A percentile compares a stretch with the other conserved stretches of the same genome.
phyloP scores from a whole-genome alignment of 2,888 invertebrate species.

The Allygus modestus region DNA sequence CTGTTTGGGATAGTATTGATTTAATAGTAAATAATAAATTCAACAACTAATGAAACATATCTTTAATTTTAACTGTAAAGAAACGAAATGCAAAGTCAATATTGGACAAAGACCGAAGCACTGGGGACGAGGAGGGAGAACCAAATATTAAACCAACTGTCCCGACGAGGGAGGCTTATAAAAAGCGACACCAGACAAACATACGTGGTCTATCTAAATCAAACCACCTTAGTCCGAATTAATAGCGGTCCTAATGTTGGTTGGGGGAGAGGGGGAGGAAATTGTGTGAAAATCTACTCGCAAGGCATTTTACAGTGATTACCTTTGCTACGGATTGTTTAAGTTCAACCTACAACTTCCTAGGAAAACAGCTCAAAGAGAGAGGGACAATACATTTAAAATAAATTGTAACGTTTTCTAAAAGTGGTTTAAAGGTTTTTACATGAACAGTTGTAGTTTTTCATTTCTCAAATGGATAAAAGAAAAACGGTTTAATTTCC shows the following conservation, averaged over 20 bases:
- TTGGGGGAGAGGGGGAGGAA: background rate
- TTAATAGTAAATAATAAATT: too few relatives aligned
- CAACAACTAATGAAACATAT: too few relatives aligned
- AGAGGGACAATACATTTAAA: too few relatives aligned
- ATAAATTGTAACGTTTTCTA: too few relatives aligned
- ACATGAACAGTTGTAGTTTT: too few relatives aligned
- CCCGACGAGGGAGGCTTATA: constrained; percentile 40
- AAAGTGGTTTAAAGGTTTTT: too few relatives aligned
- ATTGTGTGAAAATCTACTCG: constrained; percentile 19
- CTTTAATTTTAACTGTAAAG: too few relatives aligned
- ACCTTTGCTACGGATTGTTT: background rate
- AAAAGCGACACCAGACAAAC: constrained; percentile 43
- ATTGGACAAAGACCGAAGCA: background rate
- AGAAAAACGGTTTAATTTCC: too few relatives aligned
- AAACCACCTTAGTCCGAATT: constrained; percentile 62
- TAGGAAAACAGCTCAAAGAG: too few relatives aligned
- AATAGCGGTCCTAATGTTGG: constrained; percentile 58
- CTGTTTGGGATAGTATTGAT: too few relatives aligned
- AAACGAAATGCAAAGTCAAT: constrained; percentile 14
- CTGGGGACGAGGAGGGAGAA: background rate
- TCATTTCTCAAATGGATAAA: too few relatives aligned
- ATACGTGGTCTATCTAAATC: constrained; percentile 65
- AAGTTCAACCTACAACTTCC: too few relatives aligned
- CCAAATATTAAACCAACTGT: constrained; percentile 37
- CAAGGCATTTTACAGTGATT: background rate